A percentile compares a stretch with the other conserved stretches of the same genome.
phyloP scores from a whole-genome alignment of 1,140 invertebrate genomes.

The Antheraea mylitta region DNA sequence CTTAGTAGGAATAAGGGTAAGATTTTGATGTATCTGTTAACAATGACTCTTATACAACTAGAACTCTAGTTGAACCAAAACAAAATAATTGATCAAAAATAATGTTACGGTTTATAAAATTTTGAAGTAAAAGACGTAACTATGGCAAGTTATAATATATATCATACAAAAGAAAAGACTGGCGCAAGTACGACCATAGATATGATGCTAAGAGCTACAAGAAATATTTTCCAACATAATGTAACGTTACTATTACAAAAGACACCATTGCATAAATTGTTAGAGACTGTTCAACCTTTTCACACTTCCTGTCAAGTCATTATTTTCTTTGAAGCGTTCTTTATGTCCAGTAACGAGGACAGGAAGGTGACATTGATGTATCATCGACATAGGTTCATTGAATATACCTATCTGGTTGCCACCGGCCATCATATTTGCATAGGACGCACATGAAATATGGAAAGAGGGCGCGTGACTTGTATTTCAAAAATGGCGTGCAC shows the following conservation, averaged over 20 bases:
- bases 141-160: too few relatives aligned
- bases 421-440: conserved; percentile 27
- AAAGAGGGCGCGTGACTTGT: conserved; percentile 19
- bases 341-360: neutral
- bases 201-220: too few relatives aligned
- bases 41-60: too few relatives aligned
- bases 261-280: neutral
- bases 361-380: conserved; percentile 33
- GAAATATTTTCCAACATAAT: too few relatives aligned
- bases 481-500: neutral
- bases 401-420: conserved; percentile 19
- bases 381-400: conserved; percentile 26
- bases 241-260: neutral
- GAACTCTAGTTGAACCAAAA: too few relatives aligned
- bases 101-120: too few relatives aligned
- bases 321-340: conserved; percentile 4
- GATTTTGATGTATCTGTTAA: too few relatives aligned
- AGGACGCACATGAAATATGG: conserved; percentile 23
- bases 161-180: too few relatives aligned
- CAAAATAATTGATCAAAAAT: too few relatives aligned
- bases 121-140: too few relatives aligned
- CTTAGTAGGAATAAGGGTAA: too few relatives aligned
- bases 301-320: neutral
- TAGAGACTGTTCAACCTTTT: neutral
- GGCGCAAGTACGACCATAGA: too few relatives aligned